Conservation (phyloP, 2,797 vertebrate genomes). For the Pipistrellus kuhlii region DNA sequence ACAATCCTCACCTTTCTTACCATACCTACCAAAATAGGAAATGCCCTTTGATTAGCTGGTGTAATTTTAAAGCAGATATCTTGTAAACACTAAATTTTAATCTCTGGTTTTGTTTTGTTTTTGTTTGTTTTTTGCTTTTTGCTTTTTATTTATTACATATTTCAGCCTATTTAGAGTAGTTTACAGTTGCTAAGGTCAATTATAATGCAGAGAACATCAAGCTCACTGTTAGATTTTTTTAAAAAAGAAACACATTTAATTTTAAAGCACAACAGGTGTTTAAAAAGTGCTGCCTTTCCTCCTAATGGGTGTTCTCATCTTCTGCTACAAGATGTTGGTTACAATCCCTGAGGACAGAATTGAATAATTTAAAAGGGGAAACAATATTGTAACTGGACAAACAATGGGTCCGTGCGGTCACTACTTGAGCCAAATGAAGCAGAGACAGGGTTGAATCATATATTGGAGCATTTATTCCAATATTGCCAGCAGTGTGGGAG, state of each 20-base stretch:
- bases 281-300: not conserved
- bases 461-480: too few relatives aligned
- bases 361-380: not conserved
- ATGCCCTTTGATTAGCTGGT: conserved; percentile 26
- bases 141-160: conserved; percentile 63
- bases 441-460: too few relatives aligned
- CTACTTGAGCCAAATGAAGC: too few relatives aligned
- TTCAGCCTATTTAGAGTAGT: conserved; percentile 71
- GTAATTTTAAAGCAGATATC: conserved; percentile 75
- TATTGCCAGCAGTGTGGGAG: too few relatives aligned
- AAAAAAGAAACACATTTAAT: conserved; percentile 68
- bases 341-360: not conserved
- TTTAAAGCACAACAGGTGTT: conserved; percentile 15
- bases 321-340: not conserved
- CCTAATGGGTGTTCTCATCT: not conserved
- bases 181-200: conserved; percentile 66
- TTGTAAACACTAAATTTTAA: conserved; percentile 79
- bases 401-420: too few relatives aligned
- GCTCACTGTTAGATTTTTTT: conserved; percentile 70
- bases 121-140: not conserved
- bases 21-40: conserved; percentile 54
- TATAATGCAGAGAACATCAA: conserved; percentile 74
- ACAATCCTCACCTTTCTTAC: not conserved
- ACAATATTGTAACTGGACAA: not conserved
- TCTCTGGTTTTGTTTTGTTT: not conserved